phyloP scores from a whole-genome alignment of 2,113 vertebrate species.

The Harpagus bidentatus region DNA sequence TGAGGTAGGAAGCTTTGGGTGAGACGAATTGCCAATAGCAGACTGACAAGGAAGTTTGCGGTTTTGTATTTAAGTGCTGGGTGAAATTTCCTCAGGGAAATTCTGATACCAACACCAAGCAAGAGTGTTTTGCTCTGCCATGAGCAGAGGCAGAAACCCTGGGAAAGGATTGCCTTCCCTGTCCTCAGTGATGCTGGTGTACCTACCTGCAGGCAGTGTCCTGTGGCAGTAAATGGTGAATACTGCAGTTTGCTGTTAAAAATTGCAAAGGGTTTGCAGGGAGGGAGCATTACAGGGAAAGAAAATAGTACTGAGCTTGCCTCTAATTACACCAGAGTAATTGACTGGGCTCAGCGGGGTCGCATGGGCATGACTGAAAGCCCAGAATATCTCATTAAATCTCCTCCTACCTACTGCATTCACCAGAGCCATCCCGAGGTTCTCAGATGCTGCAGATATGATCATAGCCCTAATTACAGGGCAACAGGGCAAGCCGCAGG shows the following conservation, averaged over 20 bases:
- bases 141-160: background rate
- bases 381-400: background rate
- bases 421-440: background rate
- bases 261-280: background rate
- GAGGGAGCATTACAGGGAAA: background rate
- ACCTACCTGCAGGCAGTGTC: background rate
- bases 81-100: background rate
- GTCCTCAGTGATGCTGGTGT: rapidly evolving
- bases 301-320: background rate
- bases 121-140: background rate
- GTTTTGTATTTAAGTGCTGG: background rate
- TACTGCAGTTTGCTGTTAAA: background rate
- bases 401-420: background rate
- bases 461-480: background rate
- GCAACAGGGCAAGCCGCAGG: background rate
- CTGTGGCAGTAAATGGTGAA: background rate
- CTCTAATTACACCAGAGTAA: background rate
- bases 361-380: background rate
- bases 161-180: background rate
- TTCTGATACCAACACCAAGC: background rate
- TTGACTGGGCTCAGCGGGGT: background rate
- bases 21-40: background rate
- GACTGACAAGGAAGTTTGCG: background rate
- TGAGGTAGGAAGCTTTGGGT: background rate
- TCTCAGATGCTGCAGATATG: background rate